Evolutionary conservation across 2,888 invertebrate species (phyloP).

Genomic region (Idaea dimidiata): DNA sequence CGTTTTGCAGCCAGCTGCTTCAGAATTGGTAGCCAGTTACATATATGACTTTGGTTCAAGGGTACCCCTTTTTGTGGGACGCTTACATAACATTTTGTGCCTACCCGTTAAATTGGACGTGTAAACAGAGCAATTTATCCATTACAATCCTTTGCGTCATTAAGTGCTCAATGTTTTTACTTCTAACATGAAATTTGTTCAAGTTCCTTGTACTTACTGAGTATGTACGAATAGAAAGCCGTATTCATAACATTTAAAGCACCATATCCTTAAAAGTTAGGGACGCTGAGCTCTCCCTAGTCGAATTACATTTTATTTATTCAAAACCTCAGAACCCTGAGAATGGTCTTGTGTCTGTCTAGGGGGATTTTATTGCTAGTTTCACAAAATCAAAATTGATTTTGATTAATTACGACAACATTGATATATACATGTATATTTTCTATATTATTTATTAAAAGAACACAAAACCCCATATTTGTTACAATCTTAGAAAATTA

Average conservation of each 20-base stretch:
- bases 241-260: conserved; percentile 46
- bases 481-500: too few species aligned
- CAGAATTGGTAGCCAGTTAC: conserved; percentile 56
- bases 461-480: too few species aligned
- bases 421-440: too few species aligned
- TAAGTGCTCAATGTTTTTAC: conserved; percentile 21
- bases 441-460: too few species aligned
- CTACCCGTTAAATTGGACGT: conserved; percentile 50
- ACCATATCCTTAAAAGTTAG: conserved; percentile 33
- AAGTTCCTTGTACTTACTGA: conserved; percentile 32
- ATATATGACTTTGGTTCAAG: conserved; percentile 46
- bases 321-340: conserved; percentile 58
- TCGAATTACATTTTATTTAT: conserved; percentile 77
- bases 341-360: conserved; percentile 35
- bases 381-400: conserved; percentile 2
- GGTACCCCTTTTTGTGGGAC: conserved; percentile 50
- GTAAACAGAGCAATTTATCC: conserved; percentile 33
- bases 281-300: conserved; percentile 45
- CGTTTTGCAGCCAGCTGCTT: conserved; percentile 52
- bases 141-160: conserved; percentile 33
- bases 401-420: neutral
- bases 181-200: conserved; percentile 51
- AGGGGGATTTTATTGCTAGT: conserved; percentile 53
- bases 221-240: conserved; percentile 23
- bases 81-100: conserved; percentile 45